Evolutionary conservation across 2,888 invertebrate species (phyloP), one percentile per base, ranked within the genome.

Genomic region (Lochmaea crataegi): DNA sequence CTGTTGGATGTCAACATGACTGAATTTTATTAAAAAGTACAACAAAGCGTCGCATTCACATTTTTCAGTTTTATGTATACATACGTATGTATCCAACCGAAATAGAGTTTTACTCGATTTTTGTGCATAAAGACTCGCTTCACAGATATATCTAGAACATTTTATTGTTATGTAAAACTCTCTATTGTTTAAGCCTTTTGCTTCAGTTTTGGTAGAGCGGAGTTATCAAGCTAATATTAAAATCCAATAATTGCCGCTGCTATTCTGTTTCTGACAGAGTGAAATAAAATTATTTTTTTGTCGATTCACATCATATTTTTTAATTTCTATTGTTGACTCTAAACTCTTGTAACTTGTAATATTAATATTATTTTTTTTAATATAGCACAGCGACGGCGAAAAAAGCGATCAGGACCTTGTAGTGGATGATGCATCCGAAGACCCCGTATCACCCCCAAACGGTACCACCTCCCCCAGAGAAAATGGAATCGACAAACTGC

Each of bases 361-460:
- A 11, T n/a, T 7, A 42, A n/a, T 41, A 60, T 68, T 18, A 51
- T 63, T 65, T 56, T 38, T 18, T 42, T 51, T 45, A 57, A 83
- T 87, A 77, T 87, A 92, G 92, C 93, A 93, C 83, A 94, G 93
- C 85, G 94, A 94, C 85, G 94, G 93, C 71, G 94, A 94, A 85
- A 95, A 95, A 86, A 94, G 93, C 84, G 96, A 96, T 85, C 94
- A 96, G 89, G 97, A 97, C 85, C 88, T 98, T 81, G 97, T 98
- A 75, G 97, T 98, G 38, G 98, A 98, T 87, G 97, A 96, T 83
- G 96, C 96, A 67, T 96, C 95, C 80, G 96, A 97, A 88, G 96
- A 96, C 83, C 95, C 95, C 9, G 92, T 93, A 67, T 95, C 95
- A 66, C 94, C 95, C 0, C 92, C 94, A 81, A 94, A 94, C 82